Conservation (phyloP, 2,797 vertebrate genomes). For the Orientallactaga sibirica region DNA sequence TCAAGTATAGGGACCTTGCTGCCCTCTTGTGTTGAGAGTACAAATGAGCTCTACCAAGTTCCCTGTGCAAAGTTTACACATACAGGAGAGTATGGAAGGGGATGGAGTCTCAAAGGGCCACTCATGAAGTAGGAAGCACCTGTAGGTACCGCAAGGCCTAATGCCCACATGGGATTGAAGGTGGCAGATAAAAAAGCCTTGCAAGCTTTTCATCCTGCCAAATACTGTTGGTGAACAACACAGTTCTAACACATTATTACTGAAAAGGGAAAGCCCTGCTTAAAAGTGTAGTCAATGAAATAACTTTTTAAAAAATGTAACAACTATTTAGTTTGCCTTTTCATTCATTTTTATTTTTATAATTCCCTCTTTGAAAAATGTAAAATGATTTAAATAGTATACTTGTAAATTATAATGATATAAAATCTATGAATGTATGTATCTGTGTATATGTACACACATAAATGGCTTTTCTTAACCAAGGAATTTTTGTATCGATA, state of each 20-base stretch:
- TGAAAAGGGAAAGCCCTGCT: not conserved
- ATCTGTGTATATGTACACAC: constrained; percentile 83
- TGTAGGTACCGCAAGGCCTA: not conserved
- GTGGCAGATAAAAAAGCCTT: too few species aligned
- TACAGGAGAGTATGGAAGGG: fast-evolving
- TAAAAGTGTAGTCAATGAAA: not conserved
- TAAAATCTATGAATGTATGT: constrained; percentile 85
- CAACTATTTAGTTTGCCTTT: constrained; percentile 72
- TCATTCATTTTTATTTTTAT: constrained; percentile 81
- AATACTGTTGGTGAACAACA: not conserved
- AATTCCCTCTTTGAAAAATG: constrained; percentile 83
- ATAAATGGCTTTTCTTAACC: constrained; percentile 85
- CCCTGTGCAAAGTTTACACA: fast-evolving
- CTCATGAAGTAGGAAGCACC: not conserved
- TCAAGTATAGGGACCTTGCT: too few species aligned
- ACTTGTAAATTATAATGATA: constrained; percentile 86
- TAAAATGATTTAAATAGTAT: constrained; percentile 85
- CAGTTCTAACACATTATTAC: not conserved
- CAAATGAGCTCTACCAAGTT: fast-evolving
- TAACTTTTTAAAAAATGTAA: constrained; percentile 69
- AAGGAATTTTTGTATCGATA: constrained; percentile 87
- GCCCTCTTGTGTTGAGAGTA: not conserved
- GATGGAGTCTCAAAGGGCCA: fast-evolving
- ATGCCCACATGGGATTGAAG: not conserved
- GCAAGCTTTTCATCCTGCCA: fast-evolving